Conservation (phyloP, 2,113 vertebrate species). For the Crotalus tigris region DNA sequence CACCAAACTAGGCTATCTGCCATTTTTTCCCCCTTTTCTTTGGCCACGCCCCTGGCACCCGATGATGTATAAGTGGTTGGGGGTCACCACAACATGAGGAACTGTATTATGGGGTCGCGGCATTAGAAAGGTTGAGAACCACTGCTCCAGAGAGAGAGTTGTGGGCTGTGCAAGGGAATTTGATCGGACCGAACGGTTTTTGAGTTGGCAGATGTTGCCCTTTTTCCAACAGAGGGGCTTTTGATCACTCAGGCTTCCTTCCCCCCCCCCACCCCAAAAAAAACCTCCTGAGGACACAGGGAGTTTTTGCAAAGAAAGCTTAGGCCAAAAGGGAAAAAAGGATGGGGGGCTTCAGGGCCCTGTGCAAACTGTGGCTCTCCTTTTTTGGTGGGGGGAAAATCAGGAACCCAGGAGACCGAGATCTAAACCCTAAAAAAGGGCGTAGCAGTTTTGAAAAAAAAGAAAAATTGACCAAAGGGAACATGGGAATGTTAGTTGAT, state of each 20-base stretch:
- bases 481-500: neutral
- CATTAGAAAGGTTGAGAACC: too few relatives aligned
- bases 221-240: too few relatives aligned
- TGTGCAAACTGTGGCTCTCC: neutral
- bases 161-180: neutral
- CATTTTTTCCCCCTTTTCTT: too few relatives aligned
- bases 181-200: neutral
- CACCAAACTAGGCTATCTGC: too few relatives aligned
- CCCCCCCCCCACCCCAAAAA: neutral
- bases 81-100: too few relatives aligned
- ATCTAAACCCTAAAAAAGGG: neutral
- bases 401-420: neutral
- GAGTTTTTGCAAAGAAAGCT: neutral
- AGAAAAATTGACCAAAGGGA: neutral
- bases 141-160: neutral
- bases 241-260: neutral
- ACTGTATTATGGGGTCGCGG: too few relatives aligned
- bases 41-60: too few relatives aligned
- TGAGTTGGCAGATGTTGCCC: neutral
- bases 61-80: too few relatives aligned
- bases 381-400: neutral
- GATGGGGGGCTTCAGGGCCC: neutral
- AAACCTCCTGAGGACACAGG: neutral
- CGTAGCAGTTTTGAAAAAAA: neutral
- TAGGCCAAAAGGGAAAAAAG: neutral